Conservation (phyloP, 1,140 invertebrate genomes). For the Euura lappo region DNA sequence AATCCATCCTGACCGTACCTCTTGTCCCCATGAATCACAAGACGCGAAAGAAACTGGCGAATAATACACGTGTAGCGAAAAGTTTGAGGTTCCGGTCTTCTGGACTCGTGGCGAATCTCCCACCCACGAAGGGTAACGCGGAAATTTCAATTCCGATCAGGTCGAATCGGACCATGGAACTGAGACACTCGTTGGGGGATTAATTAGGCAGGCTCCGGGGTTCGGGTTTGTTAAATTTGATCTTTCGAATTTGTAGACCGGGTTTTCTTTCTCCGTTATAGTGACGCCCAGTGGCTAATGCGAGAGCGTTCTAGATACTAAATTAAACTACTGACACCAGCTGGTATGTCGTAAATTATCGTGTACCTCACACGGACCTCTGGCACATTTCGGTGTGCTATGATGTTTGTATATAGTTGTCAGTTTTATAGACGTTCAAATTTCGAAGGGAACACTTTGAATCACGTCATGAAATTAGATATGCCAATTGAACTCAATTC, state of each 20-base stretch:
- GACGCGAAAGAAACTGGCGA: slow-evolving; percentile 47
- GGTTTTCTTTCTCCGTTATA: background rate
- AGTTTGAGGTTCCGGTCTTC: too few relatives aligned
- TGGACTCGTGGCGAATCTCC: too few relatives aligned
- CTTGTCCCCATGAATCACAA: slow-evolving; percentile 52
- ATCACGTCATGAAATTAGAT: too few relatives aligned
- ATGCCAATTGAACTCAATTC: too few relatives aligned
- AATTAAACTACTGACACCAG: slow-evolving; percentile 1
- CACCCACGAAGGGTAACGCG: too few relatives aligned
- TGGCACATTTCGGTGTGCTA: background rate
- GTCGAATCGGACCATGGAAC: too few relatives aligned
- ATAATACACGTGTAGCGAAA: slow-evolving; percentile 46
- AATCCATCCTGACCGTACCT: slow-evolving; percentile 45
- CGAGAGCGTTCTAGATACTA: background rate
- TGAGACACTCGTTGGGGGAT: too few relatives aligned
- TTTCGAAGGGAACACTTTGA: too few relatives aligned
- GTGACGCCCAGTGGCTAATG: slow-evolving; percentile 4
- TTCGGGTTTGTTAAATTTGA: too few relatives aligned
- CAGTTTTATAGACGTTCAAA: background rate
- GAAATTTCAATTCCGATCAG: too few relatives aligned
- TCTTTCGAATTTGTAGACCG: background rate
- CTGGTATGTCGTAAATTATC: slow-evolving; percentile 5
- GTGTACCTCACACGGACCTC: background rate
- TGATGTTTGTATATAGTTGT: background rate
- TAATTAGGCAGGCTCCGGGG: too few relatives aligned